Percentiles rank a stretch among this genome's conserved stretches.
phyloP scores from a whole-genome alignment of 2,113 vertebrate genomes.

The Balaeniceps rex region DNA sequence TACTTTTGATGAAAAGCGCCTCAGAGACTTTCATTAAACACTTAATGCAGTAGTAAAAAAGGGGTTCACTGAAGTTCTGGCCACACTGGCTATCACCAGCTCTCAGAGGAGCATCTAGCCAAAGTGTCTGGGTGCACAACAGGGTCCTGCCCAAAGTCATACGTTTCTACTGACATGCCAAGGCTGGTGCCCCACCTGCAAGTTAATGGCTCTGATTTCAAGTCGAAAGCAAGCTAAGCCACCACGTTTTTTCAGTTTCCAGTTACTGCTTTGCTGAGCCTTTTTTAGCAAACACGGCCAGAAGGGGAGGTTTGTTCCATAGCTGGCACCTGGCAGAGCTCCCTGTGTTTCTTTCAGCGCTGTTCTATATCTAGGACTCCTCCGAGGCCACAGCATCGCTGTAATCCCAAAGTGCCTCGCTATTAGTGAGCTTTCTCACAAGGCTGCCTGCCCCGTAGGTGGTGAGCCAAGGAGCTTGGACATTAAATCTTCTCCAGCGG shows the following conservation, averaged over 20 bases:
- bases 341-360: not conserved
- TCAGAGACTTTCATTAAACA: not conserved
- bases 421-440: not conserved
- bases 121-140: not conserved
- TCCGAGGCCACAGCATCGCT: fast-evolving
- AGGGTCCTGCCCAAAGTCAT: not conserved
- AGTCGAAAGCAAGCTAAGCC: not conserved
- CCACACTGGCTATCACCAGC: not conserved
- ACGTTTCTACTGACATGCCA: fast-evolving
- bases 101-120: not conserved
- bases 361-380: not conserved
- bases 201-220: not conserved
- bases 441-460: not conserved
- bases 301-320: not conserved
- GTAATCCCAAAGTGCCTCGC: not conserved
- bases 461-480: not conserved
- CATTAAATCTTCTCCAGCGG: not conserved
- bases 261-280: not conserved
- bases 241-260: not conserved
- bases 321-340: not conserved
- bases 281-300: not conserved
- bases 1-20: not conserved
- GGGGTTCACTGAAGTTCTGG: not conserved
- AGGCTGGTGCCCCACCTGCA: not conserved
- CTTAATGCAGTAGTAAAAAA: not conserved